These are phyloP conservation scores for Colaptes auratus DNA, from an alignment of 2,113 vertebrate genomes.

Conservation along the genomic window DNA sequence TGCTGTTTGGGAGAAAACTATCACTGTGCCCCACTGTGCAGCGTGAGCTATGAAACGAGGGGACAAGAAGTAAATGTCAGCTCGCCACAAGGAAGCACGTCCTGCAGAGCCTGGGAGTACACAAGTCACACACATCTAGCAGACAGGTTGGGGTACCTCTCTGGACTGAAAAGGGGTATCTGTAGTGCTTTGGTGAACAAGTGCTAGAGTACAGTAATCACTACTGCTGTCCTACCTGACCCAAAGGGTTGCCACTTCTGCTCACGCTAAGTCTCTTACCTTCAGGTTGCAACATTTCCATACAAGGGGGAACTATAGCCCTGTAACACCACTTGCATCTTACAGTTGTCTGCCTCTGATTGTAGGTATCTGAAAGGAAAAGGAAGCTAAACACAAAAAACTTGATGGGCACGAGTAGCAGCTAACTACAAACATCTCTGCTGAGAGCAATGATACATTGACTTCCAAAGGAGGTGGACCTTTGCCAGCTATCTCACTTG, in stretches of 20 bases:
- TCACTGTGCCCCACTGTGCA: background rate
- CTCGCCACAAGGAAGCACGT: background rate
- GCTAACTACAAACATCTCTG: background rate
- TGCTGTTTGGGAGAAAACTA: background rate
- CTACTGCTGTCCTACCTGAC: background rate
- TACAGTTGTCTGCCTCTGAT: background rate
- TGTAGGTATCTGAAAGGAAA: background rate
- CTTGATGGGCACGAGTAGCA: background rate
- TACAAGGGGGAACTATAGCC: background rate
- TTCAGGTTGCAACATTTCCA: background rate
- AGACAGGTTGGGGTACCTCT: background rate
- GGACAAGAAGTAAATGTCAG: background rate
- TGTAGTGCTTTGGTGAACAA: background rate
- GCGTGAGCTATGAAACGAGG: background rate
- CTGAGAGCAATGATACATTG: background rate
- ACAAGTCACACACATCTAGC: background rate
- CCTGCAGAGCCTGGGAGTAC: background rate
- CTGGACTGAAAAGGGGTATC: background rate
- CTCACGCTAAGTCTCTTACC: background rate
- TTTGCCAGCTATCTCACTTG: background rate
- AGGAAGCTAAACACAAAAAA: background rate
- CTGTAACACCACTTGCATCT: background rate
- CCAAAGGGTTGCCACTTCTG: background rate
- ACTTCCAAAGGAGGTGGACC: background rate
- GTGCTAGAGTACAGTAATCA: background rate